phyloP scores from a whole-genome alignment of 2,797 vertebrate species.

The Gobio occitaniae region DNA sequence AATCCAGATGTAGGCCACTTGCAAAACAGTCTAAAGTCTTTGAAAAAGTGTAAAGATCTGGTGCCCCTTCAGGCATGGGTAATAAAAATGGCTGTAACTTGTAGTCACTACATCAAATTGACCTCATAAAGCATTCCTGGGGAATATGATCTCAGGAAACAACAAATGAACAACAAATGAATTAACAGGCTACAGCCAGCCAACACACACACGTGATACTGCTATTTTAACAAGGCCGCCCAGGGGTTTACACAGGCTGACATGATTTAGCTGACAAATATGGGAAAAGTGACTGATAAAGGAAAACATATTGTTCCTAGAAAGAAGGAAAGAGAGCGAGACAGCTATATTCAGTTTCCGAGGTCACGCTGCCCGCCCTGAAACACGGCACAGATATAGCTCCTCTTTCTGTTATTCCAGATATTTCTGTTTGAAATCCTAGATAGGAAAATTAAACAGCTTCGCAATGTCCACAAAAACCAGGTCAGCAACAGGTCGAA shows the following conservation, averaged over 20 bases:
- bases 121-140: constrained; percentile 53
- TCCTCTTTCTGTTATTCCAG: constrained; percentile 16
- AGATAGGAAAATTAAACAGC: constrained; percentile 36
- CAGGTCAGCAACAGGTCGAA: neutral
- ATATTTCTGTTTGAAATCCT: constrained; percentile 24
- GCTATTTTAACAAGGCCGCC: constrained; percentile 35
- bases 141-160: constrained; percentile 52
- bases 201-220: neutral
- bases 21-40: neutral
- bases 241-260: constrained; percentile 2
- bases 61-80: constrained; percentile 25
- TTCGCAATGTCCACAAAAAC: constrained; percentile 3
- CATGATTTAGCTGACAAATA: constrained; percentile 22
- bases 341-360: neutral
- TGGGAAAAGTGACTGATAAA: constrained; percentile 20
- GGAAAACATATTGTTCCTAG: constrained; percentile 26
- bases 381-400: constrained; percentile 4
- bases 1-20: constrained; percentile 15
- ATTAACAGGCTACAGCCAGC: neutral
- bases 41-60: constrained; percentile 23
- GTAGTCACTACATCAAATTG: constrained; percentile 42
- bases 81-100: constrained; percentile 54
- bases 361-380: neutral
- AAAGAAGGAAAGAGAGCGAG: constrained; percentile 9
- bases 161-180: constrained; percentile 42